A percentile compares a stretch with the other conserved stretches of the same genome.
Conservation (phyloP, 2,888 invertebrate species). For the Drosophila melanosoma region DNA sequence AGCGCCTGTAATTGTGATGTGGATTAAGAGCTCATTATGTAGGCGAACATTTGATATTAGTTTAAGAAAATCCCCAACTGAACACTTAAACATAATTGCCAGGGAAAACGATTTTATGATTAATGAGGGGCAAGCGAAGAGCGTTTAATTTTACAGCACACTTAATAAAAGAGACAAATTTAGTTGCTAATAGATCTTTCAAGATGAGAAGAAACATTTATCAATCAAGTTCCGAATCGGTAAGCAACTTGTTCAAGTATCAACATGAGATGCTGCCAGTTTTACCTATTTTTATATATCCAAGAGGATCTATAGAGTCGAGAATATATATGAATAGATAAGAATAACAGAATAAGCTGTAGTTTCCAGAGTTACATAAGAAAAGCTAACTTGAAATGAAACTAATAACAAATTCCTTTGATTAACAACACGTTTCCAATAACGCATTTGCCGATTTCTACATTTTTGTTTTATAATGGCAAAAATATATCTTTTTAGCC, state of each 20-base stretch:
- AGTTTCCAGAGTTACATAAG: neutral
- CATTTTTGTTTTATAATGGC: too few species aligned
- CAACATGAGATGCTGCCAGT: too few species aligned
- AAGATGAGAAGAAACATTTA: neutral
- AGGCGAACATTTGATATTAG: conserved; percentile 28
- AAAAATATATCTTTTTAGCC: too few species aligned
- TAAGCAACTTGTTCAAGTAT: neutral
- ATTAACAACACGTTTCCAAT: neutral
- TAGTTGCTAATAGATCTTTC: neutral
- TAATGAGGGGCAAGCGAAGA: neutral
- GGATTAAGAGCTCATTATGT: conserved; percentile 54
- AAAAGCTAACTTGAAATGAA: neutral
- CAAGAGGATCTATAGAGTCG: too few species aligned
- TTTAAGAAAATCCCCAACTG: conserved; percentile 33
- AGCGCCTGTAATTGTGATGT: conserved; percentile 41
- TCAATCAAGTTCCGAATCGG: neutral
- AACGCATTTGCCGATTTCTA: too few species aligned
- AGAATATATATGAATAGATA: neutral
- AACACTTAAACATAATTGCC: conserved; percentile 31
- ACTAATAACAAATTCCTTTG: neutral
- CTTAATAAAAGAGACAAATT: neutral
- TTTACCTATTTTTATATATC: too few species aligned
- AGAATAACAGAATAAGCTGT: neutral
- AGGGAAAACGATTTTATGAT: conserved; percentile 1
- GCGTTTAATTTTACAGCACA: neutral